phyloP scores from a whole-genome alignment of 35 echinoderm and acorn worm genomes.

The Apostichopus japonicus region DNA sequence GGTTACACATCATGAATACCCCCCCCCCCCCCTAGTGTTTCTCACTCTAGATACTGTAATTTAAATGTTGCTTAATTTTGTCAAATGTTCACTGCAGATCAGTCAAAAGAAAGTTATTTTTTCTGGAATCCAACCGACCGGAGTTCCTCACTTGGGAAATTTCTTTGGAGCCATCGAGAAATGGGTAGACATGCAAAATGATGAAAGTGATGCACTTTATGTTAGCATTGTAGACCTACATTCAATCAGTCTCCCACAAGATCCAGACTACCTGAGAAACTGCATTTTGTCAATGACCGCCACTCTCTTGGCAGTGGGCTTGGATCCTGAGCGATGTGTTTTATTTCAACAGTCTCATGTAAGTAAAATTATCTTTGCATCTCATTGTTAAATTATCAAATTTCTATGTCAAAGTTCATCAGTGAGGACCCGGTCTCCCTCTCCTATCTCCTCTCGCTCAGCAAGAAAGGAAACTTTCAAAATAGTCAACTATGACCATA shows the following conservation, averaged over 20 bases:
- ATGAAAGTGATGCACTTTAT: slow-evolving; percentile 61
- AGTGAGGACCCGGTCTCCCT: too few relatives aligned
- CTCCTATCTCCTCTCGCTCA: too few relatives aligned
- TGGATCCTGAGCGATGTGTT: slow-evolving; percentile 84
- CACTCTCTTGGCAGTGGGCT: slow-evolving; percentile 80
- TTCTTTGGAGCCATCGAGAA: slow-evolving; percentile 90
- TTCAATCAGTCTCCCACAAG: slow-evolving; percentile 92
- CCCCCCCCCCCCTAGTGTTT: background rate
- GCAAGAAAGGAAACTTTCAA: too few relatives aligned
- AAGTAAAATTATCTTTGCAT: slow-evolving; percentile 26
- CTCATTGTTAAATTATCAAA: too few relatives aligned
- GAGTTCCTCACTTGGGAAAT: slow-evolving; percentile 94
- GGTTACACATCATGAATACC: background rate
- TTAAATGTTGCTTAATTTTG: background rate
- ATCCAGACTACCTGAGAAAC: slow-evolving; percentile 68
- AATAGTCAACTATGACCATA: too few relatives aligned
- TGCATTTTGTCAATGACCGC: slow-evolving; percentile 77
- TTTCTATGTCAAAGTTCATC: too few relatives aligned
- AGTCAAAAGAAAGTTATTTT: slow-evolving; percentile 74
- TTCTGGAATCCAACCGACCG: slow-evolving; percentile 96
- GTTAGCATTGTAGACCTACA: slow-evolving; percentile 91
- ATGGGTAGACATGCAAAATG: slow-evolving; percentile 85
- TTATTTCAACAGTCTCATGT: slow-evolving; percentile 97
- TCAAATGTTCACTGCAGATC: background rate
- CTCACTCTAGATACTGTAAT: background rate